Conservation (phyloP, 2,888 invertebrate species). For the Drosophila histrio region DNA sequence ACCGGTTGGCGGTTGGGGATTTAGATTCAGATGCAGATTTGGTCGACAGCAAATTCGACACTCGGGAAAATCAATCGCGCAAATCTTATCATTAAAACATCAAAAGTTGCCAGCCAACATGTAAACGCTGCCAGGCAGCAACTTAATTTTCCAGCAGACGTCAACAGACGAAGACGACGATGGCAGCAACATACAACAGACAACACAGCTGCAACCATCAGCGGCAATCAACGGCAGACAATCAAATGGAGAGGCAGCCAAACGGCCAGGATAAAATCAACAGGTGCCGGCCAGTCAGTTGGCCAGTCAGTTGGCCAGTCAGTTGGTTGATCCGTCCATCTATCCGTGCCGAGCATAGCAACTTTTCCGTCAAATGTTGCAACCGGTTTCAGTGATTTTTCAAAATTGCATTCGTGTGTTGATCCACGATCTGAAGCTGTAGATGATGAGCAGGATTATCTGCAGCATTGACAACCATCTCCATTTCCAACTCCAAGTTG, state of each 20-base stretch:
- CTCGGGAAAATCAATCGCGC: constrained; percentile 73
- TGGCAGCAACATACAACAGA: constrained; percentile 28
- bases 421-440: constrained; percentile 37
- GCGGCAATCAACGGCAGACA: constrained; percentile 76
- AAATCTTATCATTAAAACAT: constrained; percentile 79
- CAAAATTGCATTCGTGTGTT: constrained; percentile 27
- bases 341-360: constrained; percentile 10
- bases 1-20: constrained; percentile 33
- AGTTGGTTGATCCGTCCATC: not conserved
- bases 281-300: constrained; percentile 62
- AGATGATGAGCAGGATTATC: constrained; percentile 79
- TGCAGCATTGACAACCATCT: constrained; percentile 67
- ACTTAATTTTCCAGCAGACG: constrained; percentile 66
- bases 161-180: constrained; percentile 38
- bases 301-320: constrained; percentile 7
- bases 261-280: constrained; percentile 76
- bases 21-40: constrained; percentile 8
- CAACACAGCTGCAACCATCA: constrained; percentile 73
- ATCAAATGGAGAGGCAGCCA: constrained; percentile 63
- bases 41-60: constrained; percentile 57
- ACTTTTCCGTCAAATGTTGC: constrained; percentile 65
- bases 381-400: constrained; percentile 69
- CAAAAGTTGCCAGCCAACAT: constrained; percentile 71
- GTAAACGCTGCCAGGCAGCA: constrained; percentile 69
- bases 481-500: constrained; percentile 40